Base-by-base conservation (phyloP, 2,113 vertebrate genomes). In the Anolis carolinensis region DNA sequence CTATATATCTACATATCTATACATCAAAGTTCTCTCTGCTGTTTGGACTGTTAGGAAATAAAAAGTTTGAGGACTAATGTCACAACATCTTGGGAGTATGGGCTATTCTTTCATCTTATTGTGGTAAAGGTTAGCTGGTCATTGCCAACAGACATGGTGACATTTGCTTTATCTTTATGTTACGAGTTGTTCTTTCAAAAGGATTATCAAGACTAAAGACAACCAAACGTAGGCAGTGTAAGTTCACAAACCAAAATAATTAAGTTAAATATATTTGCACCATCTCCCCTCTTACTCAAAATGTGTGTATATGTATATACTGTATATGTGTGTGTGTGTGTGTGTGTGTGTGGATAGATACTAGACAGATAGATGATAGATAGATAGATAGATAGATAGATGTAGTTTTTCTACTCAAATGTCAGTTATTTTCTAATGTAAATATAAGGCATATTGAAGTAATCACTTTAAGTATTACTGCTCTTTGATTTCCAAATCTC, bases 71-170 rank as follows among this genome's bases (percentile, higher is more conserved):
- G 62, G 32, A 79, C 55, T 86, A 74, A 86, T 65, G 39, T 73
- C 80, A 32, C 44, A 88, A 68, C 50, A 75, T 52, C 52, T 73
- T 52, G 32, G 70, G 76, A 84, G n/a, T n/a, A 39, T 67, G 20
- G 48, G 48, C 76, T 84, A 84, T 83, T 88, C 76, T 88, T 88
- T 84, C 59, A 84, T 36, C 2, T 27, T 62, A 65, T 80, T 87
- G 78, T 11, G 21, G 67, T 83, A 89, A 89, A 50, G 70, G 89
- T 87, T 84, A 89, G 14, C 62, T 80, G 81, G 63, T 79, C 44
- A 63, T 80, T 89, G 74, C 16, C 62, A 84, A 90, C 83, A 85
- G 0, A 74, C 59, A 20, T 82, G 7, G 81, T 75, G 77, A 83
- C 72, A 76, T 87, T 88, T 86, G 72, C 81, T 79, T 62, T 62